phyloP scores from a whole-genome alignment of 2,113 vertebrate genomes.

The Chaenocephalus aceratus region DNA sequence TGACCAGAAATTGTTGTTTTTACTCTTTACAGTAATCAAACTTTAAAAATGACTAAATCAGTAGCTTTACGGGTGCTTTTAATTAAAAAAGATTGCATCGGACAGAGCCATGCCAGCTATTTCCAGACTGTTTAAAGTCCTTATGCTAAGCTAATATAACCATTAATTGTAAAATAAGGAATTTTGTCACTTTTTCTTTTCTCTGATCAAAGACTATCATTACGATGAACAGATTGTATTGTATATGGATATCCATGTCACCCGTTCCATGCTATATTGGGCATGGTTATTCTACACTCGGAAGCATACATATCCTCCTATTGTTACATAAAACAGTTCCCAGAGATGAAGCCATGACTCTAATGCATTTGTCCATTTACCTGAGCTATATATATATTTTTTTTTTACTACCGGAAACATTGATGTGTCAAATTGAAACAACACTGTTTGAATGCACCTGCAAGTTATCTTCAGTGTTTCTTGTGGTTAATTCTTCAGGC shows the following conservation, averaged over 20 bases:
- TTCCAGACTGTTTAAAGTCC: no score
- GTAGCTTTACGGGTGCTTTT: no score
- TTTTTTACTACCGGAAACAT: neutral
- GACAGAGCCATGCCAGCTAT: no score
- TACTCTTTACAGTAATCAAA: no score
- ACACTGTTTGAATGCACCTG: neutral
- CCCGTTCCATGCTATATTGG: neutral
- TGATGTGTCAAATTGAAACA: constrained; percentile 25
- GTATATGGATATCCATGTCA: no score
- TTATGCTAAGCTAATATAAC: no score
- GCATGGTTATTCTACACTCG: neutral
- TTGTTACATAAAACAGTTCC: neutral
- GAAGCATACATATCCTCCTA: neutral
- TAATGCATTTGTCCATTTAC: neutral
- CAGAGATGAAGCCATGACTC: neutral
- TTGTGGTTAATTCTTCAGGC: neutral
- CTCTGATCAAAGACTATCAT: no score
- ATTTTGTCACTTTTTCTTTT: no score
- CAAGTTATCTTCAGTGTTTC: neutral
- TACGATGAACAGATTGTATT: no score
- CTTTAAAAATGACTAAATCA: no score
- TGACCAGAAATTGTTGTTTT: neutral
- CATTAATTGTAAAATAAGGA: no score
- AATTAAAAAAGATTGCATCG: no score
- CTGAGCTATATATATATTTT: neutral